Base-by-base conservation (phyloP, 2,797 vertebrate genomes). In the Sitta carolinensis region DNA sequence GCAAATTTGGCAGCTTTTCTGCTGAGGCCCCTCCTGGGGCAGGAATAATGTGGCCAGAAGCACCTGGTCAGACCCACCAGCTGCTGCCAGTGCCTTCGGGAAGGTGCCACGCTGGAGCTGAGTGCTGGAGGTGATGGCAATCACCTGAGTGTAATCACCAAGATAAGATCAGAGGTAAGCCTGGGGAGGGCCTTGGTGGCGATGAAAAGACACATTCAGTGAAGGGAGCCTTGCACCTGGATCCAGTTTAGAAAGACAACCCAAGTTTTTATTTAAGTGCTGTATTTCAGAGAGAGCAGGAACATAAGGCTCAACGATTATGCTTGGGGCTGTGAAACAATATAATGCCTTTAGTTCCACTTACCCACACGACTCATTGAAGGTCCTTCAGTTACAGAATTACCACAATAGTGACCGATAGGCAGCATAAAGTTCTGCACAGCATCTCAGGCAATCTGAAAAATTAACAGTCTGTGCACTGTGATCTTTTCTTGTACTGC, bases 381-480 rank as follows among this genome's bases (percentile, higher is more conserved):
- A 83, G 45, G 75, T 18, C 21, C 63, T 83, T 70, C 77, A 62
- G 1, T 79, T 81, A 81, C 69, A 91, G 55, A 80, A 21, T 52
- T 43, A 69, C 66, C 76, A 74, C 38, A 66, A 42, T 11, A 38
- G 42, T 62, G 51, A 86, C 67, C 17, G 6, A 88, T 76, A 55
- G 36, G 52, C 88, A 57, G 93, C 92, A 66, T 26, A 29, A 91
- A 73, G 75, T 76, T 66, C 86, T 68, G 74, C 40, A 21, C 77
- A 52, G 91, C 92, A 59, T 80, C 77, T 82, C 27, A 10, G 83
- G 77, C 73, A 47, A 81, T 45, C 85, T 86, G 84, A 42, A 92
- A 76, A 95, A 92, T 69, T 70, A 89, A 66, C 66, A 64, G 32
- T 61, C 91, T 87, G 89, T 48, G 76, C 87, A 72, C 80, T 74